phyloP scores from a whole-genome alignment of 2,113 vertebrate species.

The Plecotus auritus region DNA sequence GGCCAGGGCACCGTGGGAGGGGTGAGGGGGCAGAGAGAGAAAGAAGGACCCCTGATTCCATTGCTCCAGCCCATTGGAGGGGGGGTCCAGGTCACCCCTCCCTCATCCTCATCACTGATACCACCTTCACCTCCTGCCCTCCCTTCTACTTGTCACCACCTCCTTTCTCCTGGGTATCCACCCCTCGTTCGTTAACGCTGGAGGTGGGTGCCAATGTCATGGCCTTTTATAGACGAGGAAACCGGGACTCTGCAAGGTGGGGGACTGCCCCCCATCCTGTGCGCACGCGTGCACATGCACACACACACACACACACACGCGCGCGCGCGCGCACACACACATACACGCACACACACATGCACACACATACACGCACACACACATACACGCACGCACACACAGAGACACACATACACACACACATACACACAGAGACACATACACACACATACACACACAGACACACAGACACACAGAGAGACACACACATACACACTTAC shows the following conservation, averaged over 20 bases:
- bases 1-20: background rate
- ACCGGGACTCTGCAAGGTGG: background rate
- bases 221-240: background rate
- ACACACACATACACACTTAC: rapidly evolving
- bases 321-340: rapidly evolving
- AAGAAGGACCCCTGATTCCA: rapidly evolving
- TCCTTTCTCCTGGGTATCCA: background rate
- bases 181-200: rapidly evolving
- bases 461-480: background rate
- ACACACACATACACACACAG: rapidly evolving
- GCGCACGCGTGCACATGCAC: rapidly evolving
- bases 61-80: too few relatives aligned
- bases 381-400: too few relatives aligned
- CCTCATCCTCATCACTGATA: rapidly evolving
- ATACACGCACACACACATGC: rapidly evolving
- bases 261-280: rapidly evolving
- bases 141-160: rapidly evolving
- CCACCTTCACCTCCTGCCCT: background rate
- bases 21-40: background rate
- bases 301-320: rapidly evolving
- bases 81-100: background rate
- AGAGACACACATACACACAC: too few relatives aligned
- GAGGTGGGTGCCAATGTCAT: rapidly evolving
- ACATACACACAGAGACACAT: rapidly evolving
- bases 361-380: rapidly evolving